phyloP scores from a whole-genome alignment of 2,113 vertebrate species.

The Nothobranchius furzeri region DNA sequence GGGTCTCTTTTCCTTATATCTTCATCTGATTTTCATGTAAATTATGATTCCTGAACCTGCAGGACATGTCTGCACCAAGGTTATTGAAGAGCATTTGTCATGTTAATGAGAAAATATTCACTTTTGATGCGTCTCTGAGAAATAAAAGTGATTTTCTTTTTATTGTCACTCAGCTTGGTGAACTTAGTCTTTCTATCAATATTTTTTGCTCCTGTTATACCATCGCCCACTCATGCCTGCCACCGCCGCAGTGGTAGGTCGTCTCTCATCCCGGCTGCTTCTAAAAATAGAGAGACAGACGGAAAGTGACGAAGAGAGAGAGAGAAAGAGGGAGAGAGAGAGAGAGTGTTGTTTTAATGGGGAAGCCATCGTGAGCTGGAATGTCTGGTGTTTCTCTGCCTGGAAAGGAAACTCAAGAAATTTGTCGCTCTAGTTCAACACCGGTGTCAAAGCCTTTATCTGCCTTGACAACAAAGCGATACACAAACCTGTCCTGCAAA shows the following conservation, averaged over 20 bases:
- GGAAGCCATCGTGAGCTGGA: conserved; percentile 29
- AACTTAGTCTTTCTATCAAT: conserved; percentile 60
- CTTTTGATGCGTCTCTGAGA: neutral
- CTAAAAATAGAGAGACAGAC: conserved; percentile 67
- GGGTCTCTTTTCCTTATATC: neutral
- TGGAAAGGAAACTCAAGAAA: conserved; percentile 27
- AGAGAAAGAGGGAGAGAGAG: conserved; percentile 29
- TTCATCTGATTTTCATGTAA: neutral
- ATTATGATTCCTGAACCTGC: neutral
- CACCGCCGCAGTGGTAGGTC: conserved; percentile 58
- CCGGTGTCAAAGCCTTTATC: conserved; percentile 15
- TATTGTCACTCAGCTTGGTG: conserved; percentile 32
- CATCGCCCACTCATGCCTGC: conserved; percentile 64
- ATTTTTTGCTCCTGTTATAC: conserved; percentile 45
- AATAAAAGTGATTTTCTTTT: conserved; percentile 3
- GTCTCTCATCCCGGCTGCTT: conserved; percentile 60
- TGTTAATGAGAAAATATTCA: neutral
- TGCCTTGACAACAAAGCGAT: conserved; percentile 6
- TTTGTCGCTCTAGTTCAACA: conserved; percentile 35
- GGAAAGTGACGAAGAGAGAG: conserved; percentile 33
- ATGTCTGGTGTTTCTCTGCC: conserved; percentile 25
- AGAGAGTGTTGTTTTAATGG: conserved; percentile 48
- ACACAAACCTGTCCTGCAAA: conserved; percentile 8
- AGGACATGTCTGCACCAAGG: neutral
- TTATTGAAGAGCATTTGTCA: neutral